Percentiles rank a stretch among this genome's conserved stretches.
These are phyloP conservation scores for Orius insidiosus DNA, from an alignment of 1,140 invertebrate species.

Conservation along the genomic window DNA sequence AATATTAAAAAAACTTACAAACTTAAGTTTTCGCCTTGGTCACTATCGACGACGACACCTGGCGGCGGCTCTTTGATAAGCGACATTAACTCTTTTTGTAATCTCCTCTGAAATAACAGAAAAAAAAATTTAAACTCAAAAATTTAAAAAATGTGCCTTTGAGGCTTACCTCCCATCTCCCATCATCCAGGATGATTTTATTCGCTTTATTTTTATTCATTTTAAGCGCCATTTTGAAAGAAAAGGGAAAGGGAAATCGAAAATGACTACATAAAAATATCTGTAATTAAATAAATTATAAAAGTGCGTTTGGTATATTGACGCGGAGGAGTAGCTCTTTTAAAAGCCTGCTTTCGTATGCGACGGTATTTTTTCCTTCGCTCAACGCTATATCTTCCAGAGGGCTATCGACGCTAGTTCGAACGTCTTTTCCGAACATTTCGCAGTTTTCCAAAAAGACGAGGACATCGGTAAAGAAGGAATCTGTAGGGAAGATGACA, in stretches of 20 bases:
- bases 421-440: constrained; percentile 70
- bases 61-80: constrained; percentile 85
- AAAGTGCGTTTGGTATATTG: constrained; percentile 12
- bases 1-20: constrained; percentile 26
- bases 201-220: constrained; percentile 12
- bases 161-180: constrained; percentile 12
- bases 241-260: constrained; percentile 7
- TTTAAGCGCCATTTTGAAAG: constrained; percentile 10
- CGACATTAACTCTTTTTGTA: constrained; percentile 90
- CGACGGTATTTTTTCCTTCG: constrained; percentile 79
- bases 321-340: constrained; percentile 56
- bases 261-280: constrained; percentile 6
- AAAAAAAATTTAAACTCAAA: constrained; percentile 3
- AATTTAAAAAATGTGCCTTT: not conserved
- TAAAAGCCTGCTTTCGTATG: constrained; percentile 74
- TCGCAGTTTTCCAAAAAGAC: constrained; percentile 85
- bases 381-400: constrained; percentile 51
- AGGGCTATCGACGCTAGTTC: constrained; percentile 64
- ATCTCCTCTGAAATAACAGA: constrained; percentile 45
- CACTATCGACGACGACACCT: constrained; percentile 71
- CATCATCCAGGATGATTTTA: constrained; percentile 13
- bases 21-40: constrained; percentile 45
- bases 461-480: constrained; percentile 76
- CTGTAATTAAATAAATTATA: constrained; percentile 2
- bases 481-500: constrained; percentile 73